A percentile compares a stretch with the other conserved stretches of the same genome.
These are phyloP conservation scores for Deilephila porcellus DNA, from an alignment of 2,888 invertebrate species.

Conservation along the genomic window DNA sequence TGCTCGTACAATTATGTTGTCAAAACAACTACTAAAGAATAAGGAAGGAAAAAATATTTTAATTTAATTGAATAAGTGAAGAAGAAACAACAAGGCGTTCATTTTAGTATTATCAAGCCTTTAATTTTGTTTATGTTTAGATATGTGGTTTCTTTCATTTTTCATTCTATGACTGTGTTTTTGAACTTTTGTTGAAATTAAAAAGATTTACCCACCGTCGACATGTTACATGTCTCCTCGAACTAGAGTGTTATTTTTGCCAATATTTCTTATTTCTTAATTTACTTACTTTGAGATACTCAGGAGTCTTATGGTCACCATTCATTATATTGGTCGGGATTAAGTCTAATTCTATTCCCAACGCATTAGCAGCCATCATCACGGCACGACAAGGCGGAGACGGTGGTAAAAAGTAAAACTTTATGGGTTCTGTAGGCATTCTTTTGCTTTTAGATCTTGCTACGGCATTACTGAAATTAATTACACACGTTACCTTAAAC, in stretches of 20 bases:
- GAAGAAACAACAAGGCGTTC: neutral
- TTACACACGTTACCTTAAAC: constrained; percentile 10
- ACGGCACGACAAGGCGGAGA: constrained; percentile 88
- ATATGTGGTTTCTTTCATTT: too few relatives aligned
- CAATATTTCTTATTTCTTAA: too few relatives aligned
- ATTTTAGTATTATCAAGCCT: too few relatives aligned
- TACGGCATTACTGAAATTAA: constrained; percentile 68
- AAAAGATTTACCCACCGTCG: too few relatives aligned
- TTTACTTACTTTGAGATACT: constrained; percentile 85
- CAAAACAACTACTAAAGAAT: neutral
- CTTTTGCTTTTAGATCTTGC: constrained; percentile 70
- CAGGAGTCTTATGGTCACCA: constrained; percentile 86
- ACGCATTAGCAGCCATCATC: constrained; percentile 85
- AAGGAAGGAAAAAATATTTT: too few relatives aligned
- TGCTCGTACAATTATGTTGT: neutral
- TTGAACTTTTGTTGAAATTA: too few relatives aligned
- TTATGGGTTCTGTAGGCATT: constrained; percentile 78
- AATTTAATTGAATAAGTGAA: neutral
- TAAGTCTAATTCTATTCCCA: constrained; percentile 87
- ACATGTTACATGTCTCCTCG: too few relatives aligned
- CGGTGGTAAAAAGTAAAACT: constrained; percentile 86
- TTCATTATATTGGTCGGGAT: constrained; percentile 84
- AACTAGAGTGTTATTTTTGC: too few relatives aligned
- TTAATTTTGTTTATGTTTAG: too few relatives aligned
- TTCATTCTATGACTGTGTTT: too few relatives aligned